phyloP scores from a whole-genome alignment of 2,888 invertebrate species.

The Andrena bucephala region DNA sequence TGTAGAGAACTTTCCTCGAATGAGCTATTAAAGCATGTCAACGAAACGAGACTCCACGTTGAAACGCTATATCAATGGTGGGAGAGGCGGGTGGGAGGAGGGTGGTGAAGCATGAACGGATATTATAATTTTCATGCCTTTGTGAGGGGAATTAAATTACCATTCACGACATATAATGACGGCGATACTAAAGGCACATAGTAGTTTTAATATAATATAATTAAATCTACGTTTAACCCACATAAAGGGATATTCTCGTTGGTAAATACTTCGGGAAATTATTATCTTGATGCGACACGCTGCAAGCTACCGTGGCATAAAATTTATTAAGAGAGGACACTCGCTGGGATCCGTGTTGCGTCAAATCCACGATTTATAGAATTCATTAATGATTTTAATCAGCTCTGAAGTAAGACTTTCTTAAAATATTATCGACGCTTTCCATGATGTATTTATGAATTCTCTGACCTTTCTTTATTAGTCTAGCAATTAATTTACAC shows the following conservation, averaged over 20 bases:
- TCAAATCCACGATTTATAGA: conserved; percentile 30
- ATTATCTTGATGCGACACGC: conserved; percentile 47
- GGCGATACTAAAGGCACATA: conserved; percentile 35
- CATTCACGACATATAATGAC: conserved; percentile 49
- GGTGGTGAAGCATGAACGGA: conserved; percentile 28
- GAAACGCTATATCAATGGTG: conserved; percentile 32
- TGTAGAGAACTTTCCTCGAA: no score
- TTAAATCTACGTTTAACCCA: conserved; percentile 58
- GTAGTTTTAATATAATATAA: conserved; percentile 60
- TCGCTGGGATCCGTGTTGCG: neutral
- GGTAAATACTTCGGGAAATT: conserved; percentile 64
- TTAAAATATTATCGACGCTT: conserved; percentile 48
- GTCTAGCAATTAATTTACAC: no score
- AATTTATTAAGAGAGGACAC: conserved; percentile 58
- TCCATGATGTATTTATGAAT: no score
- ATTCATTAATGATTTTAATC: conserved; percentile 57
- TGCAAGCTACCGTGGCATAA: conserved; percentile 39
- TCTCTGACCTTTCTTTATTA: no score
- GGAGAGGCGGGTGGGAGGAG: neutral
- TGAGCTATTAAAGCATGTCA: neutral
- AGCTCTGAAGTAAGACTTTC: conserved; percentile 32
- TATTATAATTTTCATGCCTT: conserved; percentile 52
- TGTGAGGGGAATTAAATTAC: conserved; percentile 54
- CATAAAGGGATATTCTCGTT: conserved; percentile 53
- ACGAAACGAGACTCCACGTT: neutral